Conservation (phyloP, 2,888 invertebrate species). For the Leucophenga maculata region DNA sequence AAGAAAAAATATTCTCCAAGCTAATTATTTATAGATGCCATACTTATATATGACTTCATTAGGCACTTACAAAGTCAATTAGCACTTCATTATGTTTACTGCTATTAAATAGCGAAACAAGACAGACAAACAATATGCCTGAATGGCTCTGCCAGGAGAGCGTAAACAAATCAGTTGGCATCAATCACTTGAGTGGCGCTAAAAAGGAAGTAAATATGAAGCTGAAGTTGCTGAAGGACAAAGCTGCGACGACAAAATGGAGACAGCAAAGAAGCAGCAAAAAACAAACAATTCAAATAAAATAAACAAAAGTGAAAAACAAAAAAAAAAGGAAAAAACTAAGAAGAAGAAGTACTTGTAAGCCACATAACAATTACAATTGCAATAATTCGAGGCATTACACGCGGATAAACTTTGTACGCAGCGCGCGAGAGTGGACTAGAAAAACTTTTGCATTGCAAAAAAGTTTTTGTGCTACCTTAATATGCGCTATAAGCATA, state of each 20-base stretch:
- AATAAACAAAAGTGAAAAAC: background rate
- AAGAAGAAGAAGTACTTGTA: background rate
- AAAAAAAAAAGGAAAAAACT: background rate
- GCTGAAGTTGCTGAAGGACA: background rate
- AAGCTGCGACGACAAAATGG: background rate
- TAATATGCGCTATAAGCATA: too few relatives aligned
- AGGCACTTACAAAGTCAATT: background rate
- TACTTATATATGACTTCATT: conserved; percentile 16
- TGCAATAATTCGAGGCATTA: background rate
- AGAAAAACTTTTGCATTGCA: background rate
- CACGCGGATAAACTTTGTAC: background rate
- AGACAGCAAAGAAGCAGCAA: background rate
- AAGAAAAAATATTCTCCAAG: too few relatives aligned
- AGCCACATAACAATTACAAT: background rate
- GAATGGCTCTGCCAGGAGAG: background rate
- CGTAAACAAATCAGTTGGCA: conserved; percentile 1
- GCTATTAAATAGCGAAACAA: background rate
- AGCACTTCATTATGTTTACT: conserved; percentile 1
- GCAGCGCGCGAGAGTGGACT: background rate
- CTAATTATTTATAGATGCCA: too few relatives aligned
- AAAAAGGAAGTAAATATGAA: background rate
- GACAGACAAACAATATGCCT: too few relatives aligned
- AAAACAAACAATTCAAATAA: too few relatives aligned
- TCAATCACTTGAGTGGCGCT: conserved; percentile 3
- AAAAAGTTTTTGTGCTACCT: background rate